Evolutionary conservation across 2,113 vertebrate species (phyloP).

Genomic region (Dendrocopos noguchii): DNA sequence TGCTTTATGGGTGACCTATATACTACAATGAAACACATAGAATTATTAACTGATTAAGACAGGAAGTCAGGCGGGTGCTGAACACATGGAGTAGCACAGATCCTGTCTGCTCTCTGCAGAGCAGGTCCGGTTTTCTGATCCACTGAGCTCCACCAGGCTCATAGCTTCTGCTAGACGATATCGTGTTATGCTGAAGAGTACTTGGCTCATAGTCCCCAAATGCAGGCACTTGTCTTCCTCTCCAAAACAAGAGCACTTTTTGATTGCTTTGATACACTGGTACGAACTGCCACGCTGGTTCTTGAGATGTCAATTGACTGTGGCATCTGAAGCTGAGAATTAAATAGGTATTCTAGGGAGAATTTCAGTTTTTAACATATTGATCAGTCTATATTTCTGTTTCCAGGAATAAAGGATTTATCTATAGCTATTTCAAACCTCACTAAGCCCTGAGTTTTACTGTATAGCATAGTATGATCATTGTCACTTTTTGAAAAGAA

Average conservation of each 20-base stretch:
- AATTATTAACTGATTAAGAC: not conserved
- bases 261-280: not conserved
- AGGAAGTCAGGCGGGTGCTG: not conserved
- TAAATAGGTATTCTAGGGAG: not conserved
- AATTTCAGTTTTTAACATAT: not conserved
- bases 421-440: not conserved
- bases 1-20: fast-evolving
- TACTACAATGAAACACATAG: not conserved
- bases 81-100: not conserved
- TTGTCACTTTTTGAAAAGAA: not conserved
- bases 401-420: not conserved
- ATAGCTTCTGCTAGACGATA: not conserved
- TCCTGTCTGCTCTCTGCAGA: not conserved
- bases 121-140: not conserved
- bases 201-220: not conserved
- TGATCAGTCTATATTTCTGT: not conserved
- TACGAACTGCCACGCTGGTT: not conserved
- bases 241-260: not conserved
- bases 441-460: not conserved
- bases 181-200: not conserved
- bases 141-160: not conserved
- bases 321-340: not conserved
- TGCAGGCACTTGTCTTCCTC: not conserved
- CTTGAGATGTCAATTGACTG: fast-evolving
- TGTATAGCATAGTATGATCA: not conserved